Percentiles rank a stretch among this genome's conserved stretches.
Evolutionary conservation across 2,797 vertebrate species (phyloP).

Genomic region (Heteromormyrus szaboi): DNA sequence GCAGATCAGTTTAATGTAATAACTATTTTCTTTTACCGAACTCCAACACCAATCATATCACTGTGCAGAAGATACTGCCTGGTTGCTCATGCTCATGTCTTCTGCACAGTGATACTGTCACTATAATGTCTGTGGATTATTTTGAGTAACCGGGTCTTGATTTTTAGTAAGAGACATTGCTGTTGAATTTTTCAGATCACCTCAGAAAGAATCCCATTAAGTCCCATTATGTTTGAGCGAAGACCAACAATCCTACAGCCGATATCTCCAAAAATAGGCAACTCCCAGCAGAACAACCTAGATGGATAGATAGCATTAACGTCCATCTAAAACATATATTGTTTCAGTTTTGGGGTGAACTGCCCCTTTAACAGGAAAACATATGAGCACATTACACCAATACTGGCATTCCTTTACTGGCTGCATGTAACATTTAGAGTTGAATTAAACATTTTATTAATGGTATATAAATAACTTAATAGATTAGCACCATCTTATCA

Average conservation of each 20-base stretch:
- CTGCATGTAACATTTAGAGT: neutral
- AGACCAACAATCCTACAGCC: neutral
- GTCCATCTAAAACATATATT: neutral
- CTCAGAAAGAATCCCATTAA: neutral
- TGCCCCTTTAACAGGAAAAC: neutral
- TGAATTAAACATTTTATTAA: neutral
- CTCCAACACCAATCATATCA: neutral
- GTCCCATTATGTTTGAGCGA: neutral
- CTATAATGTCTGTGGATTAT: neutral
- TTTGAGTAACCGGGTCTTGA: neutral
- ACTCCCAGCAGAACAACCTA: neutral
- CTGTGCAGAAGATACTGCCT: neutral
- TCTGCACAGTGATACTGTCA: neutral
- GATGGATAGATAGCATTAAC: neutral
- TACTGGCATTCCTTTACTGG: neutral
- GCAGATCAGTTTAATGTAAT: neutral
- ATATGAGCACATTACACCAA: neutral
- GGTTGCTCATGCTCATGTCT: neutral
- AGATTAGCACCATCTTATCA: neutral
- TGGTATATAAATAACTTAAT: neutral
- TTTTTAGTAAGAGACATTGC: neutral
- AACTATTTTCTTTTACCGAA: neutral
- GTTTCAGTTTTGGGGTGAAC: neutral
- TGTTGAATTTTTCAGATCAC: neutral
- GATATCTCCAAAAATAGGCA: neutral